Conservation (phyloP, 2,888 invertebrate species). For the Ichneumon xanthorius region DNA sequence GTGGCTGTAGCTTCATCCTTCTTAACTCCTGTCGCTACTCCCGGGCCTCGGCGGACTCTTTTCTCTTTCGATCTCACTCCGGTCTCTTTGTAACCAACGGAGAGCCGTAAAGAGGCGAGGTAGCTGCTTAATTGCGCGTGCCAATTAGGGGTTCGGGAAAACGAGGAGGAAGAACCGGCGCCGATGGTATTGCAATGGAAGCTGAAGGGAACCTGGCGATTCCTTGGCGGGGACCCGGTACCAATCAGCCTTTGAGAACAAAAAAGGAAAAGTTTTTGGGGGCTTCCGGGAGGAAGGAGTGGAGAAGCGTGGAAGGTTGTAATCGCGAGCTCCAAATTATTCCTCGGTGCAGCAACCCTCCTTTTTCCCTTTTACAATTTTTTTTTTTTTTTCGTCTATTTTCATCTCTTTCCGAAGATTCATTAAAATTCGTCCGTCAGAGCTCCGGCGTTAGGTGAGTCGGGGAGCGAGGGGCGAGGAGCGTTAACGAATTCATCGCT, state of each 20-base stretch:
- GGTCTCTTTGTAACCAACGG: conserved; percentile 59
- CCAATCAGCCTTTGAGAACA: conserved; percentile 66
- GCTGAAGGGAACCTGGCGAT: conserved; percentile 34
- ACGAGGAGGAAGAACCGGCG: conserved; percentile 44
- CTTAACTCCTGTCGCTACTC: conserved; percentile 22
- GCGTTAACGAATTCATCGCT: conserved; percentile 51
- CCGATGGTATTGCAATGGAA: conserved; percentile 50
- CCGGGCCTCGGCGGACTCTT: conserved; percentile 36
- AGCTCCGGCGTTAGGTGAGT: not conserved
- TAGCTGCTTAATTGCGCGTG: conserved; percentile 75
- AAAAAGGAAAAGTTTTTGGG: conserved; percentile 50
- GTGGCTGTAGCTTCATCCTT: conserved; percentile 39
- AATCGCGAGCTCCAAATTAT: conserved; percentile 64
- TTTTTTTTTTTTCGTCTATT: conserved; percentile 19
- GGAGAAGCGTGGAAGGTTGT: conserved; percentile 48
- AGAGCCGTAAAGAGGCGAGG: conserved; percentile 63
- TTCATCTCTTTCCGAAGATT: conserved; percentile 41
- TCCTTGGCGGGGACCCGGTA: conserved; percentile 46
- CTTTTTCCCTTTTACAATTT: conserved; percentile 8
- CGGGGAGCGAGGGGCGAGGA: not conserved
- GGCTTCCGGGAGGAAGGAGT: not conserved
- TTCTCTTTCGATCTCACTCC: conserved; percentile 52
- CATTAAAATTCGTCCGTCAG: conserved; percentile 62
- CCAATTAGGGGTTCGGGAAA: conserved; percentile 74
- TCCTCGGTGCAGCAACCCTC: conserved; percentile 29